Evolutionary conservation across 2,797 vertebrate genomes (phyloP), one percentile per base, ranked within the genome.

Genomic region (Lophotriccus pileatus): DNA sequence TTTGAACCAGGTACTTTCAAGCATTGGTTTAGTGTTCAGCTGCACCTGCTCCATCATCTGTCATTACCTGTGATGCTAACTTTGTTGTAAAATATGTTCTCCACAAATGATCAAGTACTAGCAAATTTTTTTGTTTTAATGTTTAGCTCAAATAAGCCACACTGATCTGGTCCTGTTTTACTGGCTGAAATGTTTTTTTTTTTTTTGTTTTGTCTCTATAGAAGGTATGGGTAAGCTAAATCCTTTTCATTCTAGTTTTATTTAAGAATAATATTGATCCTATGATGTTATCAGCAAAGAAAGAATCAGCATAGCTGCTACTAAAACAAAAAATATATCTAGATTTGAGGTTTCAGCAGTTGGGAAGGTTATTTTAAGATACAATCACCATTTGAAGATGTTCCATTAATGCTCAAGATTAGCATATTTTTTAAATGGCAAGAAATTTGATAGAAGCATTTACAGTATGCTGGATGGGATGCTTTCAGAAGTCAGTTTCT

Each of bases 341-440:
- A 66, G 14, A 44, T 30, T 75, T 81, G 66, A 80, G 39, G 22
- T 64, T 82, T 88, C 44, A 86, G 66, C 73, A 75, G 19, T 94
- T 90, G 70, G 19, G 43, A 36, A 68, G 43, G 49, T 88, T 93
- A 86, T 94, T 95, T 94, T 88, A 79, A 93, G 88, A 49, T 79
- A 32, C 10, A 52, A 6, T 89, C 52, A 37, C 55, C 44, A 50
- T 82, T 78, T 96, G 77, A 93, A 84, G 70, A 74, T 58, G 39
- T 87, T 76, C 49, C 30, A 53, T 89, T 87, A 90, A 87, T 86
- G 39, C 17, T 76, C 79, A 68, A 76, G 37, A 69, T 91, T 37
- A 83, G 25, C 37, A 14, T 75, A 13, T 52, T 59, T 93, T 84
- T 76, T 77, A 63, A 93, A 62, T 72, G 59, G 30, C 64, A 93